phyloP scores from a whole-genome alignment of 2,888 invertebrate genomes.

The Herminia tarsipennalis region DNA sequence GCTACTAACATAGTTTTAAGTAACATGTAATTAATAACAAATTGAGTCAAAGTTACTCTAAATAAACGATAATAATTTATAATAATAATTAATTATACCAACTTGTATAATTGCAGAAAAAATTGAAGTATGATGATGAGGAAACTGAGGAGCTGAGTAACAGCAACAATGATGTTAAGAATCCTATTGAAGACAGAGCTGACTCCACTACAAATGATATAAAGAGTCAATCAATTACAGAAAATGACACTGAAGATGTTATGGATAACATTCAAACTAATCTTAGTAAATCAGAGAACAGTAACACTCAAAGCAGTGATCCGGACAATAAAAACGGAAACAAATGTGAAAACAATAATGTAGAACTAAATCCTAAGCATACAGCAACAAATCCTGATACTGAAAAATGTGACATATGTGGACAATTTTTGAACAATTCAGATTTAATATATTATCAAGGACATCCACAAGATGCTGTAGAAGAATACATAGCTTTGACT shows the following conservation, averaged over 20 bases:
- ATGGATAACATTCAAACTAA: background rate
- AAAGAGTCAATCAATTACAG: background rate
- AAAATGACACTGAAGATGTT: conserved; percentile 9
- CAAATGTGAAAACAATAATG: conserved; percentile 18
- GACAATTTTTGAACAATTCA: conserved; percentile 79
- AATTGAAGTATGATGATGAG: conserved; percentile 44
- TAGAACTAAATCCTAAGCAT: conserved; percentile 15
- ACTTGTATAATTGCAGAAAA: conserved; percentile 55
- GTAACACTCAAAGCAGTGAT: background rate
- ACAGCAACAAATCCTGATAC: conserved; percentile 43
- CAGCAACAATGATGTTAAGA: no score
- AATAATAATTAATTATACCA: no score
- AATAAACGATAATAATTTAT: no score
- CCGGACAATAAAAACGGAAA: conserved; percentile 4
- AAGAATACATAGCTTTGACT: conserved; percentile 91
- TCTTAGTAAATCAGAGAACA: background rate
- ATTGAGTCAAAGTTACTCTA: no score
- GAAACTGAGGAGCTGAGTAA: no score
- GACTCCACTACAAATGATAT: background rate
- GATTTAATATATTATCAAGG: conserved; percentile 88
- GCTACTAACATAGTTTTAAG: background rate
- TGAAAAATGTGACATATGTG: conserved; percentile 76
- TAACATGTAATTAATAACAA: no score
- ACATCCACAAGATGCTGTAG: conserved; percentile 91
- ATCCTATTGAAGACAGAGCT: no score